phyloP scores from a whole-genome alignment of 2,888 invertebrate species.

The Nebria brevicollis region DNA sequence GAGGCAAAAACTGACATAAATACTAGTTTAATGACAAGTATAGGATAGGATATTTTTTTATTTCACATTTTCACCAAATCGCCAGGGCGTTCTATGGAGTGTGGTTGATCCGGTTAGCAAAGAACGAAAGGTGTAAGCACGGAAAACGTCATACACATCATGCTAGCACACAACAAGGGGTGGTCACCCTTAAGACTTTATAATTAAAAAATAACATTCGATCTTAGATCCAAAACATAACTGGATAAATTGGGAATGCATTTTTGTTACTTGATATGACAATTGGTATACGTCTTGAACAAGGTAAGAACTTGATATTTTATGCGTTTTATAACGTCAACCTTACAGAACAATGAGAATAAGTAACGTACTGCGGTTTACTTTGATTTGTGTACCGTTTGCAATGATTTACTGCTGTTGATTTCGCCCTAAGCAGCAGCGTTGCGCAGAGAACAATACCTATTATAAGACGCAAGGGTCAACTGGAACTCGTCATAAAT shows the following conservation, averaged over 20 bases:
- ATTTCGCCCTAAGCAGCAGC: not conserved
- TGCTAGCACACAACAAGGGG: conserved; percentile 12
- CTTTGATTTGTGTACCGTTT: not conserved
- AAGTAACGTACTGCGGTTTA: not conserved
- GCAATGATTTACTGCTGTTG: not conserved
- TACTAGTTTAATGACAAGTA: not conserved
- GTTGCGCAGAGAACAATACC: not conserved
- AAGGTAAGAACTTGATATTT: no score
- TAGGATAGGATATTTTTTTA: not conserved
- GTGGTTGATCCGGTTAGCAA: conserved; percentile 36
- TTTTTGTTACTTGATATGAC: no score
- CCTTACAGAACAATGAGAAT: not conserved
- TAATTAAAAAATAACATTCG: not conserved
- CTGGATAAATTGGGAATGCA: not conserved
- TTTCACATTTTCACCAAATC: not conserved
- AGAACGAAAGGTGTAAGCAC: conserved; percentile 29
- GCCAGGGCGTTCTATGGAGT: conserved; percentile 17
- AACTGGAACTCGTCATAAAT: not conserved
- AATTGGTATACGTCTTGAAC: no score
- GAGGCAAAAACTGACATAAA: not conserved
- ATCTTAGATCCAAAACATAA: not conserved
- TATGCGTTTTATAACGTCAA: no score
- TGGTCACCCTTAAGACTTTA: not conserved
- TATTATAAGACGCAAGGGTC: not conserved
- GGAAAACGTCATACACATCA: conserved; percentile 36